Conservation (phyloP, 2,113 vertebrate species). For the Dromaius novaehollandiae region DNA sequence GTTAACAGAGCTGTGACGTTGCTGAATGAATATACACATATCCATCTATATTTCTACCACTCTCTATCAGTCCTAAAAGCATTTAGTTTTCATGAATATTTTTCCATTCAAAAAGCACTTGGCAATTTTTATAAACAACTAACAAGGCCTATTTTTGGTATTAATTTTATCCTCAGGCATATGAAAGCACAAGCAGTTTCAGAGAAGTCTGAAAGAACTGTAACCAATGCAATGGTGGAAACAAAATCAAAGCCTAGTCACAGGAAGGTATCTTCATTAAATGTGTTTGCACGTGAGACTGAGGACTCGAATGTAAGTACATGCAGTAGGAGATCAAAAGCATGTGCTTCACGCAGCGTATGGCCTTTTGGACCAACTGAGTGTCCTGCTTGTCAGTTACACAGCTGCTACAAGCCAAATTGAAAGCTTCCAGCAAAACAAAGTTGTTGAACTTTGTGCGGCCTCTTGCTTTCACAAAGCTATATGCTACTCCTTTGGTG, state of each 20-base stretch:
- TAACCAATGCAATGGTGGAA: not conserved
- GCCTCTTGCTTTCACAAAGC: not conserved
- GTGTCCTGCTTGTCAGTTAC: not conserved
- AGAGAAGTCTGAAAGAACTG: not conserved
- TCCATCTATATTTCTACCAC: not conserved
- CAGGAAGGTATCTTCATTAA: not conserved
- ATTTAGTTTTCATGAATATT: not conserved
- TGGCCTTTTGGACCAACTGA: not conserved
- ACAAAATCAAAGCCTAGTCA: rapidly evolving
- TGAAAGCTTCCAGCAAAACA: not conserved
- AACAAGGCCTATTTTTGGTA: not conserved
- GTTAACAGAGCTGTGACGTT: not conserved
- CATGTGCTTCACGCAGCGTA: not conserved
- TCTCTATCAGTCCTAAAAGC: not conserved
- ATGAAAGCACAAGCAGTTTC: not conserved
- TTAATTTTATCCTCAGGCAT: not conserved
- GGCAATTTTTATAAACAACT: not conserved
- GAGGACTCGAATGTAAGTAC: not conserved
- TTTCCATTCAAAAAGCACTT: not conserved
- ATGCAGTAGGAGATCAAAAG: not conserved
- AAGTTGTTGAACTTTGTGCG: not conserved
- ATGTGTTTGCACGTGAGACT: not conserved
- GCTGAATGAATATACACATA: not conserved
- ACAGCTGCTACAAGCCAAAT: not conserved
- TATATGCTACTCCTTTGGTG: not conserved